phyloP scores from a whole-genome alignment of 1,140 invertebrate species.

The Hylyphantes graminicola region DNA sequence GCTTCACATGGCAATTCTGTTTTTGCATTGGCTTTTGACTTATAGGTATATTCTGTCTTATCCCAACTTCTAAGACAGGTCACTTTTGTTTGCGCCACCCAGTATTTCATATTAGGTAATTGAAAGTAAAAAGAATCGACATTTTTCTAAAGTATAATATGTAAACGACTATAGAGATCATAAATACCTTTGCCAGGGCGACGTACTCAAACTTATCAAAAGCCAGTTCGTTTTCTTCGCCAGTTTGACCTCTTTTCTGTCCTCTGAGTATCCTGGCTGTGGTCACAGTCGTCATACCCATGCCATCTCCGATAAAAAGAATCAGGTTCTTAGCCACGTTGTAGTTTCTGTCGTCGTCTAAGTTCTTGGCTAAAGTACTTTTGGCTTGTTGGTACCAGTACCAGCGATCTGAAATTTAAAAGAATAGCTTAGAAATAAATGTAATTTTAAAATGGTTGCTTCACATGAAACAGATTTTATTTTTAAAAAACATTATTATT shows the following conservation, averaged over 20 bases:
- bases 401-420: constrained; percentile 32
- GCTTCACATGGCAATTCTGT: too few species aligned
- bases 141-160: too few species aligned
- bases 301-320: constrained; percentile 92
- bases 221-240: constrained; percentile 77
- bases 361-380: constrained; percentile 13
- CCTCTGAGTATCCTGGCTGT: constrained; percentile 76
- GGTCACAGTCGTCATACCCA: constrained; percentile 92
- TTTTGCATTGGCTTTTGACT: too few species aligned
- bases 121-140: too few species aligned
- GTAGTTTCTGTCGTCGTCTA: constrained; percentile 63
- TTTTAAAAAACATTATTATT: too few species aligned
- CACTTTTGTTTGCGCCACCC: too few species aligned
- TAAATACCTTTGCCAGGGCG: constrained; percentile 81
- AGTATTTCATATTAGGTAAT: too few species aligned
- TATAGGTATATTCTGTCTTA: too few species aligned
- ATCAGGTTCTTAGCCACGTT: constrained; percentile 87
- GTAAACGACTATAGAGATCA: too few species aligned
- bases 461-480: too few species aligned
- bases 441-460: too few species aligned
- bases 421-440: not conserved
- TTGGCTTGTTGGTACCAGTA: constrained; percentile 54
- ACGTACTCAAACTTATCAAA: constrained; percentile 88
- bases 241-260: constrained; percentile 67
- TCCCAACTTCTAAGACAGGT: too few species aligned